These are phyloP conservation scores for Heteropelma amictum DNA, from an alignment of 2,888 invertebrate genomes.

Conservation along the genomic window DNA sequence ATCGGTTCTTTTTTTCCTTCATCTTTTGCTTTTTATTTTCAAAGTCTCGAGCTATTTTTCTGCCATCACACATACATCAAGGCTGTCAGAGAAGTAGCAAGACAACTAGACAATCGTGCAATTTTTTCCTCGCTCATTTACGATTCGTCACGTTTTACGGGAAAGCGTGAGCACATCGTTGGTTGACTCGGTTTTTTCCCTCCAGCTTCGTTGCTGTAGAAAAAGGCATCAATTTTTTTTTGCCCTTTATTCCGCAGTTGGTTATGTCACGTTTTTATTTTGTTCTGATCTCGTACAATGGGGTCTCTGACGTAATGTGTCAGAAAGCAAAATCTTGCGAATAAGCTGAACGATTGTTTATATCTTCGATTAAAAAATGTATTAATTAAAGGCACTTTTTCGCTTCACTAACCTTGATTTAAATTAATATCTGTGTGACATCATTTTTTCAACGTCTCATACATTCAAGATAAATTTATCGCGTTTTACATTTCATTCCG, in stretches of 20 bases:
- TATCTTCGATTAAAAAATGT: background rate
- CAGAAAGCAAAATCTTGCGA: background rate
- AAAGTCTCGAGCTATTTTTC: background rate
- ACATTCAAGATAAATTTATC: too few species aligned
- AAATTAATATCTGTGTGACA: background rate
- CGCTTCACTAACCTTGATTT: background rate
- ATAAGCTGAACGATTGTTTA: background rate
- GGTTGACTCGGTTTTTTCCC: slow-evolving; percentile 34
- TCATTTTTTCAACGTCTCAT: too few species aligned
- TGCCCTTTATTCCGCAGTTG: background rate
- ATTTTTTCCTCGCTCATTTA: slow-evolving; percentile 34
- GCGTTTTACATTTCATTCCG: background rate
- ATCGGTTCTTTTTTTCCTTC: too few species aligned
- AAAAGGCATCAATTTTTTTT: background rate
- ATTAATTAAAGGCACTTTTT: background rate
- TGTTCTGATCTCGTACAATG: background rate
- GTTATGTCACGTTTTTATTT: background rate
- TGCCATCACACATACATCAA: slow-evolving; percentile 5
- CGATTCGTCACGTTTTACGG: slow-evolving; percentile 50
- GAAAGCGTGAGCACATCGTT: background rate
- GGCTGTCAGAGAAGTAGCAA: slow-evolving; percentile 26
- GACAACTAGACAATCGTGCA: slow-evolving; percentile 16
- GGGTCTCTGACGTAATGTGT: background rate
- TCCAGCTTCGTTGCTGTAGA: slow-evolving; percentile 1
- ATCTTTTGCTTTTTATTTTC: background rate